Base-by-base conservation (phyloP, 2,888 invertebrate species). In the Latrodectus hesperus region DNA sequence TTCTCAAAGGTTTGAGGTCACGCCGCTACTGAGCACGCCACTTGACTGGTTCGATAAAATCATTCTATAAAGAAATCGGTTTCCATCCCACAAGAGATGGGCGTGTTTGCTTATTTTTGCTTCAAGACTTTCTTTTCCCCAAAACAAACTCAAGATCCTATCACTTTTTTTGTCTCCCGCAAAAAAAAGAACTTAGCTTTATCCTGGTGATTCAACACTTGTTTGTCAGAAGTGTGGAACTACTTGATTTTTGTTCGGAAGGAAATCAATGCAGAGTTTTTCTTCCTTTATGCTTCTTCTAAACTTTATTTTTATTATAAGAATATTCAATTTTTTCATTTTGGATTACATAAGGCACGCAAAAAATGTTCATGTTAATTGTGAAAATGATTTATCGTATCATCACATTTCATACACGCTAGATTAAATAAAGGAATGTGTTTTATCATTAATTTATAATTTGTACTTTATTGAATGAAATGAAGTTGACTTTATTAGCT, bases 21-120 rank as follows among this genome's bases (percentile, higher is more conserved):
- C 70, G 75, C 68, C 73, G 70, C 79, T n/a, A 70, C 72, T 72
- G 81, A 67, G 55, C 74, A 70, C 51, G 67, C 67, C 52, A 72
- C 22, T 55, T 77, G 71, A 80, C 49, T 38, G 67, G 76, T 81
- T 86, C 86, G 79, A 86, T 86, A 86, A 86, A 86, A 81, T 80
- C 75, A 86, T 80, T 86, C 70, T 71, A 55, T 76, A 81, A 86
- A 65, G 76, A 70, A 74, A 86, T 86, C 75, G 70, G 71, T 81
- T 81, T 76, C 76, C 72, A 67, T 80, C 75, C 74, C 79, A 70
- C 74, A 51, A 52, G 65, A 76, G 75, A 76, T 64, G 68, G 76
- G 71, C 86, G 80, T 76, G 86, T 86, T 86, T 86, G 74, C 79
- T 70, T 79, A 86, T 86, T 86, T 81, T 81, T 81, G 70, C 67